phyloP scores from a whole-genome alignment of 2,113 vertebrate genomes.

The Bos indicus region DNA sequence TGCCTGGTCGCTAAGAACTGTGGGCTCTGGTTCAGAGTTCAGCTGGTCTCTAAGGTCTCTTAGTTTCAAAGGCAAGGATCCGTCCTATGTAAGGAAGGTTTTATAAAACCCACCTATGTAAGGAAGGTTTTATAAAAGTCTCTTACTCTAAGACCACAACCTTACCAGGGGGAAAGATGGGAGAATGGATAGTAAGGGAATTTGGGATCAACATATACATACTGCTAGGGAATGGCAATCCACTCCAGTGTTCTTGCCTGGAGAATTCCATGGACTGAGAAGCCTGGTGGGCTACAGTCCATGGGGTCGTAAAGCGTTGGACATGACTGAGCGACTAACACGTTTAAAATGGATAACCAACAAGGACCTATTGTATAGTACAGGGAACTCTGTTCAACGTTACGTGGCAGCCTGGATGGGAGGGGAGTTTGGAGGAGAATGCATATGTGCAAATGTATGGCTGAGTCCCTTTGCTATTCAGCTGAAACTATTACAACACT shows the following conservation, averaged over 20 bases:
- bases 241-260: no score
- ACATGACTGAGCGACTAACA: no score
- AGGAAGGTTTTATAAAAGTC: neutral
- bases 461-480: neutral
- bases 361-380: neutral
- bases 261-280: no score
- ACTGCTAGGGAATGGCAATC: neutral
- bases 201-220: neutral
- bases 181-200: neutral
- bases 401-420: neutral
- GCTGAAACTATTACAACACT: neutral
- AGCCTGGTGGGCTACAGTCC: no score
- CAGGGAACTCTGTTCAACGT: neutral
- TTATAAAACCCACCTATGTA: neutral
- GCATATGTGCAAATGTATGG: neutral
- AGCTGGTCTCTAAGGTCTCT: neutral
- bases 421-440: neutral
- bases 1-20: neutral
- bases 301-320: no score
- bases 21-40: neutral
- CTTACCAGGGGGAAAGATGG: neutral
- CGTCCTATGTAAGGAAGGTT: neutral
- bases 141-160: neutral
- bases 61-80: conserved; percentile 6
- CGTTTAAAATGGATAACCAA: neutral